These are phyloP conservation scores for Pseudotriccus pelzelni DNA, from an alignment of 2,797 vertebrate genomes.

Conservation along the genomic window DNA sequence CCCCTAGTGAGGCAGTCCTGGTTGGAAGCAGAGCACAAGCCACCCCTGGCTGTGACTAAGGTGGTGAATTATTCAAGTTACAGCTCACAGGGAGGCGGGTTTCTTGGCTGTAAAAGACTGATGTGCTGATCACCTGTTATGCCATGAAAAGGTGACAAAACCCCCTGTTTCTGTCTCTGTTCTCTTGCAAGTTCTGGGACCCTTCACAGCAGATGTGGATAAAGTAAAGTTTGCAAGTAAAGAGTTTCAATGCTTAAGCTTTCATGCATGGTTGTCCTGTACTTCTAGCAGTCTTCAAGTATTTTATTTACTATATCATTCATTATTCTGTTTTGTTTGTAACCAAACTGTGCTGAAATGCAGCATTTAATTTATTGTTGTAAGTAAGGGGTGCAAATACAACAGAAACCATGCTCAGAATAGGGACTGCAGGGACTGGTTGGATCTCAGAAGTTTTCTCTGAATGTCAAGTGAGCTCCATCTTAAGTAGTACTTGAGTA, in stretches of 20 bases:
- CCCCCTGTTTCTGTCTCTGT: not conserved
- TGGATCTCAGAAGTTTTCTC: not conserved
- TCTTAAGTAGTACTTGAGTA: not conserved
- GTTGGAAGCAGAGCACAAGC: not conserved
- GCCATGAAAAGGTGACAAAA: not conserved
- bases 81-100: not conserved
- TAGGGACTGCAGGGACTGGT: not conserved
- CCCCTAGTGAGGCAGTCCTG: rapidly evolving
- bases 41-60: not conserved
- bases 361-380: not conserved
- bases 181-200: not conserved
- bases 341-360: not conserved
- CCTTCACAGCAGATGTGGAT: not conserved
- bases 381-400: not conserved
- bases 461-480: not conserved
- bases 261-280: not conserved
- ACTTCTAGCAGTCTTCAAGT: not conserved
- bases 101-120: constrained; percentile 54
- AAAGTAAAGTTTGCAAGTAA: not conserved
- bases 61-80: constrained; percentile 31
- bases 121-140: constrained; percentile 16
- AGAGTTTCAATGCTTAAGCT: not conserved
- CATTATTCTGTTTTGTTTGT: not conserved
- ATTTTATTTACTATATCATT: not conserved
- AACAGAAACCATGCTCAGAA: not conserved